These are phyloP conservation scores for Cinara cedri DNA, from an alignment of 2,888 invertebrate genomes.

Conservation along the genomic window DNA sequence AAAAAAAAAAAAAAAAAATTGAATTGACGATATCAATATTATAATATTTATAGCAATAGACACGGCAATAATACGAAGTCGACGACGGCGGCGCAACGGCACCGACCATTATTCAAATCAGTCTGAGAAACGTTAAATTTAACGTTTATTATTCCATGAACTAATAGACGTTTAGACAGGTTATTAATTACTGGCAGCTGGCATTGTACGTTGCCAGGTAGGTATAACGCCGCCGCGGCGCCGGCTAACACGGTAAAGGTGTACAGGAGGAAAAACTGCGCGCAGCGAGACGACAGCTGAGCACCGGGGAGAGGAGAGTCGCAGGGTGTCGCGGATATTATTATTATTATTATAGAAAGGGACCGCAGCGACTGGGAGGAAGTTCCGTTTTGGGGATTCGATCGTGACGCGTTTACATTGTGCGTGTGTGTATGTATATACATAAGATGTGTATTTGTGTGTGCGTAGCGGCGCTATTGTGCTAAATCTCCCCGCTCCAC, in stretches of 20 bases:
- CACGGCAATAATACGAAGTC: neutral
- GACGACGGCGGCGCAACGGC: no score
- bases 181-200: constrained; percentile 45
- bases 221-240: neutral
- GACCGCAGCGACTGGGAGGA: neutral
- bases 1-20: no score
- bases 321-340: neutral
- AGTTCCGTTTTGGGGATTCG: constrained; percentile 35
- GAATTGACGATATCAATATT: no score
- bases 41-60: neutral
- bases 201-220: constrained; percentile 2
- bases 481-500: neutral
- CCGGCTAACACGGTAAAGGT: no score
- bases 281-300: neutral
- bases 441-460: neutral
- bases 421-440: neutral
- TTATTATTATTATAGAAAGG: neutral
- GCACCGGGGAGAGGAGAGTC: no score
- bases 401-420: constrained; percentile 32
- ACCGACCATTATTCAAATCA: constrained; percentile 43
- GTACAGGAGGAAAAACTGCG: constrained; percentile 18
- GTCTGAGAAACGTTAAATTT: constrained; percentile 43
- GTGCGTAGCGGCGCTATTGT: constrained; percentile 20
- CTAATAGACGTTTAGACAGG: constrained; percentile 49
- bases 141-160: constrained; percentile 52